Conservation (phyloP, 92 coral and sea anemone species). For the Isaurus tuberculatus region DNA sequence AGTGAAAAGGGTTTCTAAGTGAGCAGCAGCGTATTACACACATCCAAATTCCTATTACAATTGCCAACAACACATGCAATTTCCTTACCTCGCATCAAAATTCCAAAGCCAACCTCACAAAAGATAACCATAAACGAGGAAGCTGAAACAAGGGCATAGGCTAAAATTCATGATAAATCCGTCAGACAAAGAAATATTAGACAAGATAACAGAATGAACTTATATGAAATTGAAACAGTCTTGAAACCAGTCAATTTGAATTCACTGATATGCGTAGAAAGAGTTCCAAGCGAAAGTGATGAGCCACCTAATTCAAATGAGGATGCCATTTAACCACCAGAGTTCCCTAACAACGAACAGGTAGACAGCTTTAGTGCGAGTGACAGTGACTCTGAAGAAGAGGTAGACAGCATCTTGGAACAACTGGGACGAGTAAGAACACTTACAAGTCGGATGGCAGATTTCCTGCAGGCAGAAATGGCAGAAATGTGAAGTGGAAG, state of each 20-base stretch:
- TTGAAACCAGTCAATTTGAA: conserved; percentile 56
- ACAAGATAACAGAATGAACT: conserved; percentile 10
- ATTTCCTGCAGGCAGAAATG: no score
- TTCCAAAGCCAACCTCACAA: conserved; percentile 46
- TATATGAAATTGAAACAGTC: conserved; percentile 52
- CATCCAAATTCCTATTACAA: no score
- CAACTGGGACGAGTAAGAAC: no score
- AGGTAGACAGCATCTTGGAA: no score
- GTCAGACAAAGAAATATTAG: neutral
- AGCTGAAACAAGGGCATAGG: conserved; percentile 53
- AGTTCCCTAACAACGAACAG: no score
- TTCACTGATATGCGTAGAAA: no score
- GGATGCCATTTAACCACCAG: no score
- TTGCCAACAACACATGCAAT: conserved; percentile 28
- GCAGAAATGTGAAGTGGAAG: neutral
- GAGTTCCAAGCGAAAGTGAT: no score
- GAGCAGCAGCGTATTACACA: conserved; percentile 59
- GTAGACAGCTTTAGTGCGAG: no score
- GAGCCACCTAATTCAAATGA: no score
- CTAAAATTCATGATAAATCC: conserved; percentile 6
- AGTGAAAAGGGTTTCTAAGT: conserved; percentile 58
- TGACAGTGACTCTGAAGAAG: no score
- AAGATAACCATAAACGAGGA: conserved; percentile 34
- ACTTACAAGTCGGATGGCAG: no score
- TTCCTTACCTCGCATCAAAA: conserved; percentile 33